Conservation (phyloP, 2,888 invertebrate genomes). For the Bombylius discolor region DNA sequence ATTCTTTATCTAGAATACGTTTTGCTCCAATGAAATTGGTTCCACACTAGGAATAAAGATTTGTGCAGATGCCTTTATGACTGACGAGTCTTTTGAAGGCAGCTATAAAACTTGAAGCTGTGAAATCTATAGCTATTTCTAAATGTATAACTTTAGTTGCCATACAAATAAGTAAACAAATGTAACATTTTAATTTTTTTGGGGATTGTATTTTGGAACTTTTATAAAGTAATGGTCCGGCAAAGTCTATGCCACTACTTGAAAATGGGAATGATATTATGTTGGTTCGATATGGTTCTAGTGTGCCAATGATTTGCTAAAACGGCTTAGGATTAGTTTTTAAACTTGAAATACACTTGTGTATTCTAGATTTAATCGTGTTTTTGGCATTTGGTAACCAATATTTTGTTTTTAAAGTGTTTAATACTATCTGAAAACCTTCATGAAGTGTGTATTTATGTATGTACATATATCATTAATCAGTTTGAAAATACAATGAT, state of each 20-base stretch:
- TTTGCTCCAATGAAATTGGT: slow-evolving; percentile 2
- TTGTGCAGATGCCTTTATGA: background rate
- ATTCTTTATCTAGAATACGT: slow-evolving; percentile 8
- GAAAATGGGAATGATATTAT: slow-evolving; percentile 6
- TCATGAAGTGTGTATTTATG: background rate
- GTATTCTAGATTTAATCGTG: background rate
- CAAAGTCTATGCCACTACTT: slow-evolving; percentile 9
- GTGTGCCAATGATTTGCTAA: background rate
- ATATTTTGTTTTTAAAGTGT: no score
- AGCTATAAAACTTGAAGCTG: background rate
- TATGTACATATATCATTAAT: background rate
- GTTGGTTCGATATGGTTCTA: background rate
- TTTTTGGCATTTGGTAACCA: slow-evolving; percentile 2
- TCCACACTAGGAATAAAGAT: background rate
- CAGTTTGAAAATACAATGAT: background rate
- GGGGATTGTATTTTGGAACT: background rate
- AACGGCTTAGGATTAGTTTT: background rate
- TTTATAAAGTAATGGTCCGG: slow-evolving; percentile 2
- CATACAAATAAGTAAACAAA: slow-evolving; percentile 1
- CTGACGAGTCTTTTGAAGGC: background rate
- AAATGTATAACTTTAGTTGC: slow-evolving; percentile 1
- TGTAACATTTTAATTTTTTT: background rate
- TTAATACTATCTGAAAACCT: slow-evolving; percentile 8
- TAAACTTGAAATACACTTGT: slow-evolving; percentile 1
- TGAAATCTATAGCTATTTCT: background rate